Base-by-base conservation (phyloP, 2,113 vertebrate species). In the Dunckerocampus dactyliophorus region DNA sequence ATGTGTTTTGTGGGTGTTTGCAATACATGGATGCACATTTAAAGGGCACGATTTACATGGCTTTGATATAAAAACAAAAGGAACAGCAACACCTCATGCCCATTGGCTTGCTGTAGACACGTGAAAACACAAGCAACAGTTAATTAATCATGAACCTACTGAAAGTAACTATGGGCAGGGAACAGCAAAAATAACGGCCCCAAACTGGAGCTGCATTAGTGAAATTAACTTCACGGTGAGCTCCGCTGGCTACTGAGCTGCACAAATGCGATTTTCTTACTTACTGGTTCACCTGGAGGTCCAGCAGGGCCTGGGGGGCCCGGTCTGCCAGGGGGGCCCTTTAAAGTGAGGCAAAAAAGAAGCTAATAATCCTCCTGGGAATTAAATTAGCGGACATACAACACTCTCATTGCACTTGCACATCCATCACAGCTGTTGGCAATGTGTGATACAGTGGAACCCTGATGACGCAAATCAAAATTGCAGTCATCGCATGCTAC, bases 231-330 rank as follows among this genome's bases (percentile, higher is more conserved):
- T 47, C 13, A 17, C n/a, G n/a, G n/a, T n/a, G n/a, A n/a, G n/a
- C n/a, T n/a, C n/a, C 64, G 45, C 43, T 62, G 20, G 34, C 9
- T 37, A 9, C 39, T 14, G 6, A 39, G 63, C n/a, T 67, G 65
- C 22, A 59, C 31, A 72, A 51, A 65, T 24, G 2, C 55, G 22
- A 66, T 61, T 59, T 67, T 67, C 14, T 54, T 82, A 94, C 95
- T 7, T 92, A 99, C 96, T 72, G 92, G 95, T 87, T 97, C 94
- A 85, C 96, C 95, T 75, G 95, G 95, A 70, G 94, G 94, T 62
- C 96, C 96, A 46, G 94, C 92, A 3, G 90, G 89, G 60, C 96
- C 96, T 62, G 93, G 94, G 62, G 87, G 92, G 58, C 97, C 97
- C 70, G 94, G 91, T 72, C 85, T 93, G 71, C 97, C 97, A 54